Base-by-base conservation (phyloP, 30 jellyfish, hydroid and myxozoan genomes). In the Nemopilema nomurai region DNA sequence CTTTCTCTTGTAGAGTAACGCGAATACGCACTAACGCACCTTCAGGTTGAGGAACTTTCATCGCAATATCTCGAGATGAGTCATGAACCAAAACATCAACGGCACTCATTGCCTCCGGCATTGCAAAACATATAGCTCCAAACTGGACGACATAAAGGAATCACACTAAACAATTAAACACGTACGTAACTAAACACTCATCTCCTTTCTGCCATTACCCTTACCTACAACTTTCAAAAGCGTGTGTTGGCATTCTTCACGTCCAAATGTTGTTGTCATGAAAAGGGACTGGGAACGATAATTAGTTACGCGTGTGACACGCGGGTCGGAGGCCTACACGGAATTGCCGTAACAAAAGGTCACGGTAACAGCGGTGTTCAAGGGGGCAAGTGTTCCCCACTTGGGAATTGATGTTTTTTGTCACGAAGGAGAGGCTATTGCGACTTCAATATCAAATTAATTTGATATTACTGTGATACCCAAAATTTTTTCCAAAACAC, bases 191-290 rank as follows among this genome's bases (percentile, higher is more conserved):
- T 6, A 41, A 6, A 13, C 57, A 41, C 57, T 41, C 57, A 41
- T 41, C 57, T 41, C 57, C 57, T 41, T 6, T 41, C 57, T 3
- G 57, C 57, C 57, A 41, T 41, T 41, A 3, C 6, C 57, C 57
- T 13, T 41, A 3, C 57, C 57, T 41, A 41, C 57, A 3, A 41
- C 57, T 41, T 76, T 24, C 57, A 49, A 49, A 33, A 63, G 89
- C 89, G 89, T 79, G 89, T 79, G 89, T 79, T 79, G 89, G 89
- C 89, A 79, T 79, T 79, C 89, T 79, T 66, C 24, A 16, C 9
- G 8, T 49, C 65, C 70, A 30, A 30, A 73, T 73, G 79, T 24
- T 79, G 89, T 79, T 79, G 89, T 79, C 67, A 25, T 66, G 62
- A 51, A 26, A 79, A 65, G 69, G 67, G 80, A 33, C 89, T 79